Conservation (phyloP, 2,113 vertebrate genomes). For the Bolborhynchus lineola region DNA sequence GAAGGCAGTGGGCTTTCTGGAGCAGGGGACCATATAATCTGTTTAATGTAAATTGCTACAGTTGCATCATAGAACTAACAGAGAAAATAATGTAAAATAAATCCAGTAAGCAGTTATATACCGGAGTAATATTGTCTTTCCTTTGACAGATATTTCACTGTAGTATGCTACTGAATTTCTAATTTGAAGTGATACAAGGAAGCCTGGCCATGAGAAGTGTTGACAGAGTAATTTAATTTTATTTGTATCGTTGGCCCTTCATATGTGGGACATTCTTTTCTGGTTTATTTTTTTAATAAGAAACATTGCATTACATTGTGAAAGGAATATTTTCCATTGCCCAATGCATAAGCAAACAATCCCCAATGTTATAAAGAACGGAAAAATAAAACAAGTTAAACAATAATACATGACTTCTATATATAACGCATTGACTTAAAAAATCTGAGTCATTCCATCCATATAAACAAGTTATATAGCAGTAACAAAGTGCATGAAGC, state of each 20-base stretch:
- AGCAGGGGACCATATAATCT: fast-evolving
- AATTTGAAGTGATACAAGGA: neutral
- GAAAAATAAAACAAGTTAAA: constrained; percentile 13
- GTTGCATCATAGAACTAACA: neutral
- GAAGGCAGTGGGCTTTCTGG: fast-evolving
- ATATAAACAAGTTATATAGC: constrained; percentile 43
- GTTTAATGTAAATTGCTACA: neutral
- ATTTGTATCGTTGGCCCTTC: constrained; percentile 42
- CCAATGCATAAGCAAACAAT: neutral
- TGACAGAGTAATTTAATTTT: constrained; percentile 54
- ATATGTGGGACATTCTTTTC: neutral
- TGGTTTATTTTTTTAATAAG: neutral
- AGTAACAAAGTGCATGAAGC: constrained; percentile 68
- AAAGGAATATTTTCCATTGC: constrained; percentile 15
- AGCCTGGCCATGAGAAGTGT: neutral
- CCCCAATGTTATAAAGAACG: neutral
- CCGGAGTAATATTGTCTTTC: neutral
- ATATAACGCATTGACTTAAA: constrained; percentile 27
- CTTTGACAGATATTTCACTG: neutral
- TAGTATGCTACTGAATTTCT: neutral
- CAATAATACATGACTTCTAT: constrained; percentile 22
- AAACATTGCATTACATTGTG: constrained; percentile 21
- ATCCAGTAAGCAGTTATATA: neutral
- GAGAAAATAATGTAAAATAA: neutral
- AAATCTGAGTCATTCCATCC: constrained; percentile 53